These are phyloP conservation scores for Numenius phaeopus DNA, from an alignment of 2,797 vertebrate genomes.

Conservation along the genomic window DNA sequence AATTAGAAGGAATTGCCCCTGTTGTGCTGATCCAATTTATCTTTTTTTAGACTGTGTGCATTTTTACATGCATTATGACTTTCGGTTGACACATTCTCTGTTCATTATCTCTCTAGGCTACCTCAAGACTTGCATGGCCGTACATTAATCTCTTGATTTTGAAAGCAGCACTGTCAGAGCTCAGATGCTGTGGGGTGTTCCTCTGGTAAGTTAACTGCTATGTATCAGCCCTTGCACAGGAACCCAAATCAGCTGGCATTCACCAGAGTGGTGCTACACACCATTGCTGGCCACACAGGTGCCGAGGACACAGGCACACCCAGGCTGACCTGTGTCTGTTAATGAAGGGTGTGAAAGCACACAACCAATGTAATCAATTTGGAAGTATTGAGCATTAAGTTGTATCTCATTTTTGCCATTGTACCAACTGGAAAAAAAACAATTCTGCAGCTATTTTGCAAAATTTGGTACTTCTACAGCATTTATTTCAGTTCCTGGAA, in stretches of 20 bases:
- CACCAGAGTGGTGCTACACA: background rate
- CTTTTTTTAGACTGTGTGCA: background rate
- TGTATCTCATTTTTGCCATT: background rate
- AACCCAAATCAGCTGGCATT: background rate
- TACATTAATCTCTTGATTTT: background rate
- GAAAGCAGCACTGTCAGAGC: background rate
- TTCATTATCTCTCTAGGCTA: background rate
- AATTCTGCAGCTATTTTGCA: background rate
- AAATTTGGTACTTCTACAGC: background rate
- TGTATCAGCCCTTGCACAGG: fast-evolving
- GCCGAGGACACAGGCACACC: fast-evolving
- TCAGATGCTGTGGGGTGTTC: background rate
- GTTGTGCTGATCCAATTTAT: background rate
- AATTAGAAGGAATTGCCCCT: background rate
- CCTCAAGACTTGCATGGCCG: background rate
- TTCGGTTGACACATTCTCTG: background rate
- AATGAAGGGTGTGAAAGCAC: background rate
- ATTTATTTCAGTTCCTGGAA: background rate
- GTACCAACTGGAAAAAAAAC: background rate
- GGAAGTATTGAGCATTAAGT: background rate
- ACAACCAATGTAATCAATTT: background rate
- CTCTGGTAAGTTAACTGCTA: background rate
- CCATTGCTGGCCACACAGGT: background rate
- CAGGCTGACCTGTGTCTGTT: background rate
- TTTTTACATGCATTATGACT: background rate